Base-by-base conservation (phyloP, 2,888 invertebrate genomes). In the Xanthorhoe spadicearia region DNA sequence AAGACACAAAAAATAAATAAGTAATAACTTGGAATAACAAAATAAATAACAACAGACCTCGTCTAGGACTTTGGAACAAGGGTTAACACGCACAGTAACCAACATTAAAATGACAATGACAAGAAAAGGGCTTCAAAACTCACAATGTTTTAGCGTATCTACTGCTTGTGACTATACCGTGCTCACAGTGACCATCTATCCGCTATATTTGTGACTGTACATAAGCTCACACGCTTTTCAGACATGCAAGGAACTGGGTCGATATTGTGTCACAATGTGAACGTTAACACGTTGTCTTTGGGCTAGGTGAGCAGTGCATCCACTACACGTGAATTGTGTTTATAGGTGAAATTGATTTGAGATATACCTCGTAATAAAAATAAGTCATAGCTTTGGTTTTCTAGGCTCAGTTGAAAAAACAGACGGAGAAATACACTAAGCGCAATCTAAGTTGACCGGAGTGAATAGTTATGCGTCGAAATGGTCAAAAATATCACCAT, bases 201-300 rank as follows among this genome's bases (percentile, higher is more conserved):
- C 68, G 72, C 74, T 74, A 71, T 72, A 61, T 64, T 70, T 74
- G 74, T 74, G 74, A 72, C 72, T 74, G 74, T 74, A 74, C 64
- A 74, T 74, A 74, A 71, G 72, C 74, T 74, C 74, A 74, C 74
- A 67, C 74, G 74, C 74, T 74, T 74, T 68, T 72, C 61, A 54
- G 66, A 67, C 56, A 66, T 72, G 70, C 72, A 68, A 68, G 35
- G 43, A 64, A 57, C 35, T 69, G 69, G 71, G 65, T 54, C 56
- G 53, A 32, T 53, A 57, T 61, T 66, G 63, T 60, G 46, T 43
- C 55, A 64, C 69, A 54, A 59, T 66, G 60, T 66, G 62, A 46
- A 52, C 43, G 56, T 57, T 32, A 62, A 69, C 59, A 61, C 55
- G 46, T 56, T 55, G 35, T 61, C 32, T 48, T 13, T 17, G 49